Base-by-base conservation (phyloP, 2,113 vertebrate species). In the Ochotona princeps region DNA sequence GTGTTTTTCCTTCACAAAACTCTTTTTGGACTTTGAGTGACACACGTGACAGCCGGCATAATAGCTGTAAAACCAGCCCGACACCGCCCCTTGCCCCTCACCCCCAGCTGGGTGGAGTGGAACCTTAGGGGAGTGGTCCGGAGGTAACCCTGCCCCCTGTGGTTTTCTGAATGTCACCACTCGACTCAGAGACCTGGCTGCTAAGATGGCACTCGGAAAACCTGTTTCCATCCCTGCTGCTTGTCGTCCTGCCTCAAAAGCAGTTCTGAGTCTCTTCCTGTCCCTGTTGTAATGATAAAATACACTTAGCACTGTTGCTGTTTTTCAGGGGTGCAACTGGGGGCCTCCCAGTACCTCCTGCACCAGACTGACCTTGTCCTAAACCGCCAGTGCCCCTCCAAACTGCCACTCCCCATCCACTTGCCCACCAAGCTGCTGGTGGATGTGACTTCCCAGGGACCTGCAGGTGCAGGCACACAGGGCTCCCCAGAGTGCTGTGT, bases 91-190 rank as follows among this genome's bases (percentile, higher is more conserved):
- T 69, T 73, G 26, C 26, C 26, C 6, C 1, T 15, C n/a, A 5
- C 30, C 17, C 57, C 32, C 38, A 44, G 38, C 38, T 44, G 38
- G 38, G 38, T 44, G 38, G 54, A 11, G 32, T 13, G 17, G 2
- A 2, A 28, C 15, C 4, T 3, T 17, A 1, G 47, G 28, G 49
- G 13, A 12, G 14, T 14, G n/a, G 49, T 66, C 72, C 26, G 3
- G 26, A 80, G 13, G 15, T 38, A 30, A 49, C 35, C 14, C 5
- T n/a, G 61, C 30, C 23, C 63, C 18, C 18, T 60, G 28, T 72
- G 54, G 18, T 38, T 87, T 78, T 79, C 54, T 66, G 80, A 38
- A 38, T 60, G 90, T 95, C 51, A 44, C 51, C 92, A 28, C 92
- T 44, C 75, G 89, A 26, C 66, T 13, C 18, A 17, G 85, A n/a